Conservation (phyloP, 2,113 vertebrate species). For the Motacilla tschutschensis region DNA sequence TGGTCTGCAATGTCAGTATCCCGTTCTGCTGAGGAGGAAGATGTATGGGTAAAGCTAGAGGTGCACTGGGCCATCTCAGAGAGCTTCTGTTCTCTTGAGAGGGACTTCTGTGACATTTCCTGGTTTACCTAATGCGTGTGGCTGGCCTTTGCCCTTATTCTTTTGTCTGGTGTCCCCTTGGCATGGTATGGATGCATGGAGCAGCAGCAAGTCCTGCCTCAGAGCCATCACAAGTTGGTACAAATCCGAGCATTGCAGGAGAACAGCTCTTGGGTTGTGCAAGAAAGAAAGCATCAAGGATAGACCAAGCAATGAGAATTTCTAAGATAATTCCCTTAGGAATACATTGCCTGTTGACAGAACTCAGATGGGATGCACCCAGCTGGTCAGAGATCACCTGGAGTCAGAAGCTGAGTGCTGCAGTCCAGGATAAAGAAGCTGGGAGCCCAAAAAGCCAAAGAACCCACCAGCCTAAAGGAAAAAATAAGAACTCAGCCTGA, state of each 20-base stretch:
- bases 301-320: neutral
- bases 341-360: neutral
- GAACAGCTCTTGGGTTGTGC: neutral
- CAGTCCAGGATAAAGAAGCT: neutral
- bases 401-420: neutral
- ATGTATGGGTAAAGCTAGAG: neutral
- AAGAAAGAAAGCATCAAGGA: neutral
- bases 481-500: neutral
- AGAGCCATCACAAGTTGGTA: neutral
- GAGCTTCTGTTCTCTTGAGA: neutral
- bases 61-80: neutral
- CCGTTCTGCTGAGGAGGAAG: neutral
- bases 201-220: neutral
- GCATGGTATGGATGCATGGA: neutral
- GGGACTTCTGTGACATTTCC: neutral
- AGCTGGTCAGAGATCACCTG: neutral
- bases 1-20: neutral
- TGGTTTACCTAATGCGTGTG: neutral
- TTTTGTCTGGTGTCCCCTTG: neutral
- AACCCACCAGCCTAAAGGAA: neutral
- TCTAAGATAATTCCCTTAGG: neutral
- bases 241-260: neutral
- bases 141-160: neutral
- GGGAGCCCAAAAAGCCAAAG: neutral
- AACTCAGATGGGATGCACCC: neutral